phyloP scores from a whole-genome alignment of 1,140 invertebrate species.

The Trachymyrmex septentrionalis region DNA sequence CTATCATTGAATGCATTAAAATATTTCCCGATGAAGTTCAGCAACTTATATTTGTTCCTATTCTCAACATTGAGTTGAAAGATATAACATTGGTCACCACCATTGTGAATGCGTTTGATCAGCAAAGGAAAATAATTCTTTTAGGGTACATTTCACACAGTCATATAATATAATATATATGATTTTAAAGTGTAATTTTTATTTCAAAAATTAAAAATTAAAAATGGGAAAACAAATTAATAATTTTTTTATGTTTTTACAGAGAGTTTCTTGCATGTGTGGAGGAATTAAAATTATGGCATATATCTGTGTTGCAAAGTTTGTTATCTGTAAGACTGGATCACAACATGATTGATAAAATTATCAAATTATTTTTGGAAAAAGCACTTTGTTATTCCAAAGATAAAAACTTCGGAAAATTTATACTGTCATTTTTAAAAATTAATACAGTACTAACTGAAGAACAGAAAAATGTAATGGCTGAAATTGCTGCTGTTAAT shows the following conservation, averaged over 20 bases:
- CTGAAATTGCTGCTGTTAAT: conserved; percentile 73
- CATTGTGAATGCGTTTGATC: conserved; percentile 68
- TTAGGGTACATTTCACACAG: conserved; percentile 69
- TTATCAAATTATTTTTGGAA: conserved; percentile 69
- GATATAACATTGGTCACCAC: conserved; percentile 68
- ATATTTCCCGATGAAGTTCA: conserved; percentile 78
- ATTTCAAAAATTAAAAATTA: neutral
- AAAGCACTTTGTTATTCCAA: conserved; percentile 73
- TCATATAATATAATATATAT: neutral
- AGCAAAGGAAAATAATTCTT: conserved; percentile 58
- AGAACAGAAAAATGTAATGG: conserved; percentile 69
- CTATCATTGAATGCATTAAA: conserved; percentile 67
- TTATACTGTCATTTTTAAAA: conserved; percentile 76
- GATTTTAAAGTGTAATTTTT: neutral
- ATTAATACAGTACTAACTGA: conserved; percentile 68
- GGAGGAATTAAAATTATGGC: conserved; percentile 77
- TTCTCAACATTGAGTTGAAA: conserved; percentile 75
- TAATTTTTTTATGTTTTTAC: conserved; percentile 40
- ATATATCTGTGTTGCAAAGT: conserved; percentile 73
- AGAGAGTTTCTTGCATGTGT: conserved; percentile 73
- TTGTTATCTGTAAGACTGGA: conserved; percentile 70
- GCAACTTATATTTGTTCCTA: conserved; percentile 75
- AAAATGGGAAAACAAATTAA: conserved; percentile 15
- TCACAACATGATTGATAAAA: conserved; percentile 61
- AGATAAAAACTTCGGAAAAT: conserved; percentile 77